These are phyloP conservation scores for Troides aeacus DNA, from an alignment of 2,888 invertebrate genomes.

Conservation along the genomic window DNA sequence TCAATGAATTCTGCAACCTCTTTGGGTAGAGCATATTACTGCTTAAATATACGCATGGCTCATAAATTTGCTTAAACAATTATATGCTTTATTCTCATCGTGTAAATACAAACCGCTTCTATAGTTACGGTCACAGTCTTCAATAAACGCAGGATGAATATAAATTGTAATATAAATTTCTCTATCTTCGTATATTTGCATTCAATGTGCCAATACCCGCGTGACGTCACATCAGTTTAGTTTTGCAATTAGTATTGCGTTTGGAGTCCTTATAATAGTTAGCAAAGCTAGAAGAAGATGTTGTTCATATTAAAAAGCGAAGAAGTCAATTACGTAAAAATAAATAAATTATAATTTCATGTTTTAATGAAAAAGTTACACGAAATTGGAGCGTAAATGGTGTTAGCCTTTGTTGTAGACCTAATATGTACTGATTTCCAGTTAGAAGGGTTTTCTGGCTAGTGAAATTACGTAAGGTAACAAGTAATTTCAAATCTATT, in stretches of 20 bases:
- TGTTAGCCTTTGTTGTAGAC: too few relatives aligned
- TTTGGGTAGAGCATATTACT: constrained; percentile 10
- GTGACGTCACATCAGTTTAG: constrained; percentile 30
- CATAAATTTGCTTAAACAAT: constrained; percentile 7
- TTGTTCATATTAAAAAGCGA: neutral
- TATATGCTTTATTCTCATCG: constrained; percentile 11
- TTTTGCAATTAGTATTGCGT: neutral
- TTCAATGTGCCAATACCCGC: constrained; percentile 31
- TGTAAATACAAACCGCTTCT: constrained; percentile 4
- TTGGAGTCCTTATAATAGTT: neutral
- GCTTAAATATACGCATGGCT: neutral
- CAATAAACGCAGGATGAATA: constrained; percentile 22
- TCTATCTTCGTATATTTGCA: constrained; percentile 15
- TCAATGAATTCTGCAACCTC: constrained; percentile 46
- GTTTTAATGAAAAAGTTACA: too few relatives aligned
- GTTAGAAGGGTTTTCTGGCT: too few relatives aligned
- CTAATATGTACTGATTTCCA: too few relatives aligned
- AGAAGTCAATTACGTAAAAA: too few relatives aligned
- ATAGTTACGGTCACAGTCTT: constrained; percentile 5
- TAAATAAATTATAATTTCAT: too few relatives aligned
- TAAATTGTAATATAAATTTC: constrained; percentile 24
- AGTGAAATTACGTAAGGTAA: too few relatives aligned
- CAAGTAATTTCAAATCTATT: too few relatives aligned
- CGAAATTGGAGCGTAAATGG: too few relatives aligned
- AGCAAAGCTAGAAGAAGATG: neutral